phyloP scores from a whole-genome alignment of 1,140 invertebrate genomes.

The Carposina sasakii region DNA sequence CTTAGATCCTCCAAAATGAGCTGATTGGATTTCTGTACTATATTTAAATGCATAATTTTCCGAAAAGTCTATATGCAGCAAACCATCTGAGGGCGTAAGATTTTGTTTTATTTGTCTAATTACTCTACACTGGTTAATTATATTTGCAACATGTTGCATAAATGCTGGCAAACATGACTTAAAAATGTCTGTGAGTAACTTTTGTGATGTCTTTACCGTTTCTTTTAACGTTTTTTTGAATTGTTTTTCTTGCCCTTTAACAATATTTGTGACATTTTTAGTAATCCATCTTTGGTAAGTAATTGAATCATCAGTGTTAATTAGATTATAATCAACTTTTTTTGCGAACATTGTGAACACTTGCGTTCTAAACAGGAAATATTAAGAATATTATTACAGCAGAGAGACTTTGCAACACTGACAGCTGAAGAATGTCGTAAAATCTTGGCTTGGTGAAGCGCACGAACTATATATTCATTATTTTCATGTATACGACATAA shows the following conservation, averaged over 20 bases:
- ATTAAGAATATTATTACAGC: too few relatives aligned
- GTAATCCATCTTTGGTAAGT: conserved; percentile 5
- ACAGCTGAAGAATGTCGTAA: too few relatives aligned
- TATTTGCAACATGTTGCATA: conserved; percentile 1
- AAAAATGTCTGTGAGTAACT: not conserved
- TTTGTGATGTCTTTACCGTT: conserved; percentile 2
- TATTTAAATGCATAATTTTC: conserved; percentile 27
- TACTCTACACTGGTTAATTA: conserved; percentile 11
- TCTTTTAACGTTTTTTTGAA: conserved; percentile 4
- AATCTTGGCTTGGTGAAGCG: too few relatives aligned
- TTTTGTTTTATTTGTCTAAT: conserved; percentile 16
- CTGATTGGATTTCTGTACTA: conserved; percentile 18
- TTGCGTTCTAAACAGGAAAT: too few relatives aligned
- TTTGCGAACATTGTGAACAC: too few relatives aligned
- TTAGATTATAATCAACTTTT: too few relatives aligned
- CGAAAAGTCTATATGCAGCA: conserved; percentile 22
- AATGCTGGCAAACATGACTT: not conserved
- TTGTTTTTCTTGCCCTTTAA: not conserved
- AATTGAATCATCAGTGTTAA: too few relatives aligned
- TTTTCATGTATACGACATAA: too few relatives aligned
- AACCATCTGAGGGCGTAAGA: conserved; percentile 7
- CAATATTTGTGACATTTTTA: conserved; percentile 1
- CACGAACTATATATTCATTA: too few relatives aligned
- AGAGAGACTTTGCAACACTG: too few relatives aligned
- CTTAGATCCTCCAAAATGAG: conserved; percentile 22